Percentiles rank a stretch among this genome's conserved stretches.
Evolutionary conservation across 2,888 invertebrate genomes (phyloP).

Genomic region (Zootermopsis nevadensis): DNA sequence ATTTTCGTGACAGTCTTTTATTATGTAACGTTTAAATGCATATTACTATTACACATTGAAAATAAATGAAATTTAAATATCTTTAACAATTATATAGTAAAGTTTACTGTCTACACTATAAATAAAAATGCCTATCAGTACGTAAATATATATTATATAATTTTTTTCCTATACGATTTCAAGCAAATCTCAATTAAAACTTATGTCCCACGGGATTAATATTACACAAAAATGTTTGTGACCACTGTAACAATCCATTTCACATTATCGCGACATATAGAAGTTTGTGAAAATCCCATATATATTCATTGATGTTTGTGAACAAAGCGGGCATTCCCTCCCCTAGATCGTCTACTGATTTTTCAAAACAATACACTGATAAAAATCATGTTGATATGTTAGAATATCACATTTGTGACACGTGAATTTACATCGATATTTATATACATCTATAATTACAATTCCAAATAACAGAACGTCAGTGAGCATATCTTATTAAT

Average conservation of each 20-base stretch:
- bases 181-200: background rate
- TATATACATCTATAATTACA: background rate
- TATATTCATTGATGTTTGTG: background rate
- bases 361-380: too few relatives aligned
- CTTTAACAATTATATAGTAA: background rate
- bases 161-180: background rate
- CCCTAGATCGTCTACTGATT: background rate
- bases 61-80: background rate
- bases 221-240: background rate
- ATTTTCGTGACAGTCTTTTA: background rate
- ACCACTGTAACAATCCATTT: background rate
- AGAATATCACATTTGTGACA: slow-evolving; percentile 23
- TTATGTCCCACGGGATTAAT: background rate
- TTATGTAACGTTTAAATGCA: background rate
- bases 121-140: background rate
- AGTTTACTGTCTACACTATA: background rate
- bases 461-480: background rate
- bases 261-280: background rate
- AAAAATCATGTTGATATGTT: slow-evolving; percentile 24
- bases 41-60: background rate
- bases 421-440: background rate
- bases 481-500: background rate
- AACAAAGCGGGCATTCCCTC: background rate
- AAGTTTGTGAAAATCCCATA: background rate
- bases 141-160: background rate